A percentile compares a stretch with the other conserved stretches of the same genome.
Evolutionary conservation across 2,888 invertebrate genomes (phyloP).

Genomic region (Neria commutata): DNA sequence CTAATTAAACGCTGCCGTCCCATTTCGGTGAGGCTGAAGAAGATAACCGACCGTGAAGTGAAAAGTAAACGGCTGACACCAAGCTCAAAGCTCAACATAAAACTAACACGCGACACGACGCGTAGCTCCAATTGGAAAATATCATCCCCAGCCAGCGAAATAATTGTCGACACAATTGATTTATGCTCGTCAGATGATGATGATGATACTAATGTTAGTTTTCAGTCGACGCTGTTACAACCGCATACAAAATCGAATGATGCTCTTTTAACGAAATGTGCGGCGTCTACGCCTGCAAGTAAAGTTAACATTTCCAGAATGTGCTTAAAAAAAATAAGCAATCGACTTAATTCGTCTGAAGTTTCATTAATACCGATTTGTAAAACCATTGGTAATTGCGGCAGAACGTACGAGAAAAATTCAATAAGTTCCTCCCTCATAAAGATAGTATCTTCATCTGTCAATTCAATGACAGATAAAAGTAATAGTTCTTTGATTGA

Average conservation of each 20-base stretch:
- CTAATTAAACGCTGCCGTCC: slow-evolving; percentile 60
- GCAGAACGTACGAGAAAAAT: not conserved
- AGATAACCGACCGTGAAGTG: slow-evolving; percentile 48
- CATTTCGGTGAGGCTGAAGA: slow-evolving; percentile 57
- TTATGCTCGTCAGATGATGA: slow-evolving; percentile 74
- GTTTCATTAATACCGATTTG: slow-evolving; percentile 34
- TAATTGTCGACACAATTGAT: slow-evolving; percentile 68
- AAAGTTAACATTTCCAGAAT: not conserved
- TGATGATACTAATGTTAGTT: not conserved
- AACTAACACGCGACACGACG: slow-evolving; percentile 56
- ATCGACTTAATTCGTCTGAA: slow-evolving; percentile 30
- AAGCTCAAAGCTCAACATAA: slow-evolving; percentile 55
- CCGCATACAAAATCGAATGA: not conserved
- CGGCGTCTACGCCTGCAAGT: too few species aligned
- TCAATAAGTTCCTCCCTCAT: not conserved
- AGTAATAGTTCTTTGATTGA: slow-evolving; percentile 19
- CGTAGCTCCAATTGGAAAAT: slow-evolving; percentile 58
- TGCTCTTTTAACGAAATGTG: too few species aligned
- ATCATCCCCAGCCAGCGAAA: slow-evolving; percentile 52
- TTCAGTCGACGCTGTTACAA: not conserved
- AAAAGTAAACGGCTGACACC: slow-evolving; percentile 39
- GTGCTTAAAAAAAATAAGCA: slow-evolving; percentile 8
- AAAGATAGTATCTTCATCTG: not conserved
- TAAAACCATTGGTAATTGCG: slow-evolving; percentile 24
- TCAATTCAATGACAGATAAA: not conserved